Conservation (phyloP, 2,797 vertebrate genomes). For the Prionace glauca region DNA sequence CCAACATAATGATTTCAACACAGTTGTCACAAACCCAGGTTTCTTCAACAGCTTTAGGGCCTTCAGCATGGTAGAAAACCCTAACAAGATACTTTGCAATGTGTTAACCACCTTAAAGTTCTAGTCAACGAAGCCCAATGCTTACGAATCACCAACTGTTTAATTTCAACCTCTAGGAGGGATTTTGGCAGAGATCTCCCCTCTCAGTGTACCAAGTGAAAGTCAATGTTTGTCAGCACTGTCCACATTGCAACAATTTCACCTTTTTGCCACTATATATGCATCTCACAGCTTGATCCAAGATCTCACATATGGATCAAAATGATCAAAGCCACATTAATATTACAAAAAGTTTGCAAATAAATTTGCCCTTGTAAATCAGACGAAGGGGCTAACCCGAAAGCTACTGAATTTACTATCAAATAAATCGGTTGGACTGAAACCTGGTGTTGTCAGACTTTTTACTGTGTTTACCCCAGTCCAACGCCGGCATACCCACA, state of each 20-base stretch:
- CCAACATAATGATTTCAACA: background rate
- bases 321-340: background rate
- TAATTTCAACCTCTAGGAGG: background rate
- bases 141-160: background rate
- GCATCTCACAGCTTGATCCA: background rate
- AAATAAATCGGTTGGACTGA: too few relatives aligned
- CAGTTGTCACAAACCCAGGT: background rate
- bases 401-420: too few relatives aligned
- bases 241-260: background rate
- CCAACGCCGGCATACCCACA: too few relatives aligned
- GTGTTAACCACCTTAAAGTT: background rate
- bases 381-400: too few relatives aligned
- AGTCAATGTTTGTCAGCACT: background rate
- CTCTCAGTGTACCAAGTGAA: background rate
- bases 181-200: background rate
- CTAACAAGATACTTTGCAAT: background rate
- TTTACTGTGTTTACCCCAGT: too few relatives aligned
- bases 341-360: background rate
- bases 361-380: background rate
- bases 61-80: background rate
- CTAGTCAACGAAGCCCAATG: background rate
- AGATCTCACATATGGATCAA: background rate
- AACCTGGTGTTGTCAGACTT: too few relatives aligned
- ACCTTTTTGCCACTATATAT: background rate
- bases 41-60: background rate